Conservation (phyloP, 2,113 vertebrate genomes). For the Cettia cetti region DNA sequence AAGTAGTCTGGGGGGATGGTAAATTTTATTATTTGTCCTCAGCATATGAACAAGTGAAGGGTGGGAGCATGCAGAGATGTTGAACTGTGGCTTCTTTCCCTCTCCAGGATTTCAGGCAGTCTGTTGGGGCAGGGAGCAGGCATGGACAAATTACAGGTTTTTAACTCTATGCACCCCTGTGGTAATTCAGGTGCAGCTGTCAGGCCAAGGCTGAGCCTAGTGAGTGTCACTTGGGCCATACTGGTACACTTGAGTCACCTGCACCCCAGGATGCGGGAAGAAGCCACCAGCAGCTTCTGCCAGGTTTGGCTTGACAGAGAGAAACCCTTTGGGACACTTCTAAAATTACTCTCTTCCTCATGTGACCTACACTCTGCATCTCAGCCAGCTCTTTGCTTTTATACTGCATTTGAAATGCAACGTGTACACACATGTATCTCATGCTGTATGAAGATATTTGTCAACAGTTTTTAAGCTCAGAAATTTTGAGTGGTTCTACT, state of each 20-base stretch:
- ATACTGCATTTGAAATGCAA: neutral
- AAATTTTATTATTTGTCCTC: neutral
- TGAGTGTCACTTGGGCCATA: fast-evolving
- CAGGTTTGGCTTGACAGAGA: neutral
- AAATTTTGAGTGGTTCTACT: neutral
- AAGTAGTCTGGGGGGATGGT: neutral
- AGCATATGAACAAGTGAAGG: neutral
- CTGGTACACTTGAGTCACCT: neutral
- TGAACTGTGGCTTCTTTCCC: neutral
- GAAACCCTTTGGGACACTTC: neutral
- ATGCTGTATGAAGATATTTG: neutral
- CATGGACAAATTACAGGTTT: neutral
- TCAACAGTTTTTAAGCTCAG: neutral
- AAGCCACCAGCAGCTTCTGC: neutral
- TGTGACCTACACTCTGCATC: neutral
- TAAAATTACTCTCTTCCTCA: fast-evolving
- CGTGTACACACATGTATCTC: fast-evolving
- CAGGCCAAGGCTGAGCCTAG: fast-evolving
- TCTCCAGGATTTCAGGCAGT: neutral
- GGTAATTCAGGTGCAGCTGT: neutral
- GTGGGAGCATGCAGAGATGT: neutral
- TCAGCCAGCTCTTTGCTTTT: fast-evolving
- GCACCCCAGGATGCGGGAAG: neutral
- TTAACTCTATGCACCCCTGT: neutral
- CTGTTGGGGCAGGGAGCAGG: neutral